Evolutionary conservation across 2,888 invertebrate genomes (phyloP), one percentile per base, ranked within the genome.

Genomic region (Melitaea athalia): DNA sequence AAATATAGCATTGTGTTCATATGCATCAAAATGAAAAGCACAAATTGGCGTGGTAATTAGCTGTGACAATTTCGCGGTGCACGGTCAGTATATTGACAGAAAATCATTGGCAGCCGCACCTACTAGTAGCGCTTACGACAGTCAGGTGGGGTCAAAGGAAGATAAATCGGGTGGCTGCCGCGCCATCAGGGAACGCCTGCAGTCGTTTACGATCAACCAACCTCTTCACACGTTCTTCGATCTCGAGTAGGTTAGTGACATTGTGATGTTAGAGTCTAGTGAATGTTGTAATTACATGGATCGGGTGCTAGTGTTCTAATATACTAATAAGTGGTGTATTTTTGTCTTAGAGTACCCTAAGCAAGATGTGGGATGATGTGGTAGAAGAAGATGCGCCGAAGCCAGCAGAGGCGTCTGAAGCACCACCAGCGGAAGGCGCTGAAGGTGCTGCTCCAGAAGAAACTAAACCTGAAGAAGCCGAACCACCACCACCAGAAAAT

Each of bases 331-430:
- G 69, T 68, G 78, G 85, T 85, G 85, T 74, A 85, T 86, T 89
- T 85, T 87, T 75, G 82, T 81, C 84, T 74, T 80, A 89, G 88
- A 89, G 81, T 78, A 83, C 85, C 85, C 81, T 84, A 81, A 81
- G 74, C 89, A 80, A 84, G 81, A 93, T 92, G 91, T 91, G 91
- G 92, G 94, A 94, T 85, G 94, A 94, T 84, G 92, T 93, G 77
- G 91, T 92, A 79, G 94, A 94, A 80, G 94, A 93, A 78, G 80
- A 79, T 10, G 80, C 81, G 24, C 88, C 76, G 2, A 87, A 81
- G 42, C 42, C 57, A 52, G 79, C 72, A 31, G 68, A 73, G 33
- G 74, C 75, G n/a, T 72, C 73, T 0, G 76, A 64, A 24, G 72
- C 69, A 6, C 67, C 75, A 67, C 81, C 85, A 68, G 89, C 86